These are phyloP conservation scores for Copidosoma aretas DNA, from an alignment of 2,888 invertebrate genomes.

Conservation along the genomic window DNA sequence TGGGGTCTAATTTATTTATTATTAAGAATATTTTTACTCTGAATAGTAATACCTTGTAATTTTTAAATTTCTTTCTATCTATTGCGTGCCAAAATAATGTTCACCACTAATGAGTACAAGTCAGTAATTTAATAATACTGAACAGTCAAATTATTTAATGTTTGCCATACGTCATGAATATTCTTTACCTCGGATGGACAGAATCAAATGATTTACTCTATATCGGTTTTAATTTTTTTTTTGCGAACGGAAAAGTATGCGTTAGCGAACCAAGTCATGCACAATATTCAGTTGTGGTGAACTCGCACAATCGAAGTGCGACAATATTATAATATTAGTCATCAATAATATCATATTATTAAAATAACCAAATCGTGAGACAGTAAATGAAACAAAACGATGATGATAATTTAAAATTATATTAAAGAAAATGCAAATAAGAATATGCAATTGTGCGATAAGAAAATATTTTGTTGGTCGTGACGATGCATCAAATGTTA, in stretches of 20 bases:
- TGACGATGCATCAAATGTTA: slow-evolving; percentile 24
- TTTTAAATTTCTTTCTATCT: slow-evolving; percentile 26
- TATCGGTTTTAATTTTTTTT: slow-evolving; percentile 15
- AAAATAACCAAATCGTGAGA: slow-evolving; percentile 4
- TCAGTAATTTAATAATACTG: slow-evolving; percentile 53
- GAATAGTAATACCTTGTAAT: slow-evolving; percentile 49
- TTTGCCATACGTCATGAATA: background rate
- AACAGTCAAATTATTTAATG: slow-evolving; percentile 44
- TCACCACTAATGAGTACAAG: slow-evolving; percentile 49
- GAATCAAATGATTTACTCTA: slow-evolving; percentile 6
- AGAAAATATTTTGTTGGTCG: slow-evolving; percentile 3
- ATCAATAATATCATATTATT: slow-evolving; percentile 21
- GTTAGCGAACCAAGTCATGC: slow-evolving; percentile 8
- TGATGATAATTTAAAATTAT: background rate
- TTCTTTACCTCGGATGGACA: slow-evolving; percentile 9
- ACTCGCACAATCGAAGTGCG: slow-evolving; percentile 14
- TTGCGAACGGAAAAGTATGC: slow-evolving; percentile 23
- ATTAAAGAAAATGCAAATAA: background rate
- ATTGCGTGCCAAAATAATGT: slow-evolving; percentile 41
- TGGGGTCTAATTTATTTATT: background rate
- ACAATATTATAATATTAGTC: slow-evolving; percentile 18
- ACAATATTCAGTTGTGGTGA: slow-evolving; percentile 11
- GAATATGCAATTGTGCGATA: slow-evolving; percentile 26
- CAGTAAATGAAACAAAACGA: background rate
- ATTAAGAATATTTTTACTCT: slow-evolving; percentile 17